These are phyloP conservation scores for Eleutherodactylus coqui DNA, from an alignment of 2,797 vertebrate genomes.

Conservation along the genomic window DNA sequence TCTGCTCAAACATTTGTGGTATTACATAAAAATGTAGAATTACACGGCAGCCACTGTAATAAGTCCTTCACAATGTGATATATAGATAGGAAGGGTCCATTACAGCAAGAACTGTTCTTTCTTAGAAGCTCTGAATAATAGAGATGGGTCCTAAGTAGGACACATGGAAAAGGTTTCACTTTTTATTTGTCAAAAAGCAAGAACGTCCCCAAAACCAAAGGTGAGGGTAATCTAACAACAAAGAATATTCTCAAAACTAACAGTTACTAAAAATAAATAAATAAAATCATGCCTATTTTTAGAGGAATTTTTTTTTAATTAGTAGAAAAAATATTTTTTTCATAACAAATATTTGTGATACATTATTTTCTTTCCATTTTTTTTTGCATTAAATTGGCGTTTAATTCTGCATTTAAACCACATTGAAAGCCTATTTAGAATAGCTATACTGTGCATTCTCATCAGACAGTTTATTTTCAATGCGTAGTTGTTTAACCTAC, in stretches of 20 bases:
- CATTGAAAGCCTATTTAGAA: constrained; percentile 2
- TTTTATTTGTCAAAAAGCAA: background rate
- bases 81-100: too few relatives aligned
- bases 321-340: background rate
- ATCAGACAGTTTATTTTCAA: constrained; percentile 62
- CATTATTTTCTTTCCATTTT: background rate
- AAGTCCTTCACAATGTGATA: too few relatives aligned
- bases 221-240: too few relatives aligned
- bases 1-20: too few relatives aligned
- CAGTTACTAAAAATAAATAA: background rate
- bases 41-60: too few relatives aligned
- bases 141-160: background rate
- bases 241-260: background rate
- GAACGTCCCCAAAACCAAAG: too few relatives aligned
- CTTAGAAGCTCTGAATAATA: too few relatives aligned
- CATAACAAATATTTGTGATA: background rate
- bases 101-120: too few relatives aligned
- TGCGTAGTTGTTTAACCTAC: constrained; percentile 64
- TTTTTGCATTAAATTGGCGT: background rate
- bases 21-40: too few relatives aligned
- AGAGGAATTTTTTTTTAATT: background rate
- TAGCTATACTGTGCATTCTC: constrained; percentile 50
- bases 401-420: background rate
- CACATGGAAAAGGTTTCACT: background rate
- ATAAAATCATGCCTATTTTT: background rate